phyloP scores from a whole-genome alignment of 2,797 vertebrate genomes.

The Neosilurus hyrtlii region DNA sequence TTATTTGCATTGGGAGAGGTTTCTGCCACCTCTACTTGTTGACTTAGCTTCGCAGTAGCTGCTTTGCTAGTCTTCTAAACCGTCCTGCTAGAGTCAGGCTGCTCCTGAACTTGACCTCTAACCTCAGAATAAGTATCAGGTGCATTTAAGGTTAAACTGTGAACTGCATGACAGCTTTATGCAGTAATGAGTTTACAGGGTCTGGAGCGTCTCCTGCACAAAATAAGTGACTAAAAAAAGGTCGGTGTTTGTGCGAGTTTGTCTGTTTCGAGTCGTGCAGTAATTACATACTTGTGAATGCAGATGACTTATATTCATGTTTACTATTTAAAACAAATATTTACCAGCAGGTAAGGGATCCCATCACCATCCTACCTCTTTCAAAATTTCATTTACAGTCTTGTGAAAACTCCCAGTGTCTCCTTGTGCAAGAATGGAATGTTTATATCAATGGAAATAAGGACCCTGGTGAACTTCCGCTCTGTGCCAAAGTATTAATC shows the following conservation, averaged over 20 bases:
- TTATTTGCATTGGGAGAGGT: constrained; percentile 49
- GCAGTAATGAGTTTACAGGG: neutral
- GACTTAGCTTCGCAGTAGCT: constrained; percentile 14
- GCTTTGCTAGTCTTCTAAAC: neutral
- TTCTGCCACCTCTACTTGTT: constrained; percentile 35
- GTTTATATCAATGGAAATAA: constrained; percentile 26
- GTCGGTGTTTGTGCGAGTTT: constrained; percentile 30
- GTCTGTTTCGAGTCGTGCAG: constrained; percentile 30
- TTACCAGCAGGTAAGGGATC: constrained; percentile 29
- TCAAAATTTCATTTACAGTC: neutral
- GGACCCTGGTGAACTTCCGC: constrained; percentile 26
- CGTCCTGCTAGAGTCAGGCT: neutral
- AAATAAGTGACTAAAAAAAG: constrained; percentile 59
- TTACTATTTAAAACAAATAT: neutral
- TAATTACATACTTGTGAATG: constrained; percentile 16
- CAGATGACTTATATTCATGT: neutral
- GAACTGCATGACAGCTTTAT: neutral
- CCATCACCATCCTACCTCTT: neutral
- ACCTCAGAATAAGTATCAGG: neutral
- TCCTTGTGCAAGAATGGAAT: neutral
- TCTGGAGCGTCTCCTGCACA: neutral
- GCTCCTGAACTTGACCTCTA: constrained; percentile 9
- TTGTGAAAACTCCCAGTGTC: neutral
- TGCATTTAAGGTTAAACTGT: neutral
- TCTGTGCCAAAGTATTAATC: constrained; percentile 3